Evolutionary conservation across 2,797 vertebrate genomes (phyloP), one percentile per base, ranked within the genome.

Genomic region (Lutjanus argentimaculatus): DNA sequence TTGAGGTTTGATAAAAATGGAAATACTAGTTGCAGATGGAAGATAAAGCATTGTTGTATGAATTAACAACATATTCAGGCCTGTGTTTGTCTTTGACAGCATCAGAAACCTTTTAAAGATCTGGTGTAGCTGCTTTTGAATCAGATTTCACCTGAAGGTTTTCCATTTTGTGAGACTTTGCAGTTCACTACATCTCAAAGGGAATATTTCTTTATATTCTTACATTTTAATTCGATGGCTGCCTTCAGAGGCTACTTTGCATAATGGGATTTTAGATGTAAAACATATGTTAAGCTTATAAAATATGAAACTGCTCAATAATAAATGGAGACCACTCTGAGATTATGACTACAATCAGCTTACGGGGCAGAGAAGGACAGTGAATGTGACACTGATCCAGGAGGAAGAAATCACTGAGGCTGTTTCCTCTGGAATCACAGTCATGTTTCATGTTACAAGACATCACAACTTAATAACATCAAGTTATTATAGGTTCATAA

Each of bases 271-370:
- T 62, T 45, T 15, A 36, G 12, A 62, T 61, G 65, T 68, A 45
- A 67, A 68, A 36, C 56, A 21, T 5, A 22, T 46, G 42, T 46
- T 45, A 36, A 68, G 21, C 48, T 59, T 40, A 55, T 69, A 36
- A 77, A 77, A 69, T 69, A 48, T 69, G 19, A 55, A 69, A 52
- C 6, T 19, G 0, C 48, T 63, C 1, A 19, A 67, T 59, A 45
- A 76, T 52, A 52, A 7, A 61, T 68, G 55, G 59, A 49, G 21
- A 52, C 7, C 21, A 25, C 30, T 16, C 7, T n/a, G 15, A 40
- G 19, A 49, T 49, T 49, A 58, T 9, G 11, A 36, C 30, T 36
- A 36, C 30, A 36, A 36, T 36, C 30, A 45, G 42, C 19, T 75
- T 13, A 56, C 25, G 48, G 22, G 15, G 14, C 2, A 17, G 56